Evolutionary conservation across 2,888 invertebrate genomes (phyloP).

Genomic region (Boloria euphrosyne): DNA sequence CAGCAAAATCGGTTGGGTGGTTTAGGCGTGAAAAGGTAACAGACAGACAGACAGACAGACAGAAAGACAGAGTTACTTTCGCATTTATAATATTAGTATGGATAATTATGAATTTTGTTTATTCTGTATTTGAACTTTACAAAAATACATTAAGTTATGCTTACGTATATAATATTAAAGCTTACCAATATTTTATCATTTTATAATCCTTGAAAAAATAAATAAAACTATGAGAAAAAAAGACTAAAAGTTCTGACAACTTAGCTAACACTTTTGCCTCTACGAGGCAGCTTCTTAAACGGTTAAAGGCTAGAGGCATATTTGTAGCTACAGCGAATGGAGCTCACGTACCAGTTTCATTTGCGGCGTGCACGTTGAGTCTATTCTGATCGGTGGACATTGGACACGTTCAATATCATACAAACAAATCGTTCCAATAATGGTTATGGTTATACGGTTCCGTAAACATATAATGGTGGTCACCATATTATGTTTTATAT

Average conservation of each 20-base stretch:
- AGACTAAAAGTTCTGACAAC: not conserved
- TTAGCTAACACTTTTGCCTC: not conserved
- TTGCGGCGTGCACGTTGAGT: conserved; percentile 48
- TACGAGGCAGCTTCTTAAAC: not conserved
- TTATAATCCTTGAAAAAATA: not conserved
- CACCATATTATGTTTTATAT: not conserved
- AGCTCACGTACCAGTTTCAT: conserved; percentile 56
- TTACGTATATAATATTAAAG: too few species aligned
- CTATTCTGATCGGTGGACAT: conserved; percentile 45
- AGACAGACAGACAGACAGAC: too few species aligned
- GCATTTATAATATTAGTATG: too few species aligned
- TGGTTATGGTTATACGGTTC: not conserved
- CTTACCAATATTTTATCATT: too few species aligned
- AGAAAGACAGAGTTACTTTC: too few species aligned
- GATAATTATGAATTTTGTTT: too few species aligned
- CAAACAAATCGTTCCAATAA: conserved; percentile 10
- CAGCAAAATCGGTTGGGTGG: too few species aligned
- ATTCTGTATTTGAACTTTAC: too few species aligned
- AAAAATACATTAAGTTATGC: too few species aligned
- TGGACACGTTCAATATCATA: conserved; percentile 47
- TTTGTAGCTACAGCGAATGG: conserved; percentile 30
- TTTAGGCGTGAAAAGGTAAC: too few species aligned
- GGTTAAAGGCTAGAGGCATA: conserved; percentile 40
- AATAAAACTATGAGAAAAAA: not conserved
- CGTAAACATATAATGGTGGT: not conserved